Evolutionary conservation across 2,113 vertebrate species (phyloP), one percentile per base, ranked within the genome.

Genomic region (Sturnira hondurensis): DNA sequence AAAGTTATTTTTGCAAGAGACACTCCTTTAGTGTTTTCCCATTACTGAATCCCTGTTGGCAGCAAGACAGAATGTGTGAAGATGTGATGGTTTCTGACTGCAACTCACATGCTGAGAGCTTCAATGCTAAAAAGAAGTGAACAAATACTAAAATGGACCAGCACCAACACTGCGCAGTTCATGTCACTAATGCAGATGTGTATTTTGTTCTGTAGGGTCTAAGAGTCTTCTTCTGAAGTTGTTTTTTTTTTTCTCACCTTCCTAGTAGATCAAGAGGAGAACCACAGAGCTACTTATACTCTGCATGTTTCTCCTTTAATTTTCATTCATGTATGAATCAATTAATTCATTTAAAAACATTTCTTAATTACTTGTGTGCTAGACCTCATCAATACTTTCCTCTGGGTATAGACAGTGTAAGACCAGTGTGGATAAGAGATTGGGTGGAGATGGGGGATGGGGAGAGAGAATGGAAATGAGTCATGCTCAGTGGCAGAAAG

Each of bases 1-100:
- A 78, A 95, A 97, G 95, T 76, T 96, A 84, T 92, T 97, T 93
- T 91, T 67, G 85, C 31, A 88, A 84, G 77, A 94, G 93, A 97
- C 76, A 91, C 89, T 70, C 43, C 26, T 58, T 85, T 76, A 89
- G 36, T 92, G 71, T 78, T 56, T 95, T 89, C 68, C 14, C 20
- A 28, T 83, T 84, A n/a, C 74, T 47, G 11, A 28, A 41, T 74
- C 47, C 16, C 71, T 47, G 56, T 63, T 63, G 61, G 93, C 67
- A 70, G 71, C 41, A 26, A 58, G 67, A 56, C 31, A 77, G 81
- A 90, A 92, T 65, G 84, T 43, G 28, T 61, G 71, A 56, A 86
- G 76, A 71, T 38, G 92, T 36, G 31, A 71, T 73, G 65, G 80
- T 8, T 83, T 50, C 45, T 38, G 63, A 31, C 58, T 58, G 74